Evolutionary conservation across 2,888 invertebrate genomes (phyloP).

Genomic region (Rotaria magnacalcarata): DNA sequence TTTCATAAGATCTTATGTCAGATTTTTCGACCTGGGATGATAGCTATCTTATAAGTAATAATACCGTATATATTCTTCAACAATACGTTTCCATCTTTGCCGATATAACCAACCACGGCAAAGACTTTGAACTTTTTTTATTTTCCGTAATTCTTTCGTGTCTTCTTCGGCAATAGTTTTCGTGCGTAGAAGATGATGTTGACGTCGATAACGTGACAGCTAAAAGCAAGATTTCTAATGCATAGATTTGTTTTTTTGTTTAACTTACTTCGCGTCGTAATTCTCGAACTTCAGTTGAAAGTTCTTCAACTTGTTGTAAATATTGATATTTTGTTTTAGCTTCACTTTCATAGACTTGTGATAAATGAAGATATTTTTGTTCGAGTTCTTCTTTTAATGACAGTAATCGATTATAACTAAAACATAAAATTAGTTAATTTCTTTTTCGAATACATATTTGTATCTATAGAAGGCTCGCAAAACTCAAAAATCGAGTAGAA

Average conservation of each 20-base stretch:
- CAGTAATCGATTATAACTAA: constrained; percentile 79
- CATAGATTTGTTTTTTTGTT: constrained; percentile 8
- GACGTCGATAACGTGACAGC: constrained; percentile 36
- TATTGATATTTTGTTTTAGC: constrained; percentile 87
- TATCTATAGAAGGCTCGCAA: too few relatives aligned
- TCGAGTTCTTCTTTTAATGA: constrained; percentile 84
- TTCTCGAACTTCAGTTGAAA: constrained; percentile 80
- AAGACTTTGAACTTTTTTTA: constrained; percentile 78
- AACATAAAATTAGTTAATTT: constrained; percentile 38
- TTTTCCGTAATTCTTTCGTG: constrained; percentile 75
- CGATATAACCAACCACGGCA: constrained; percentile 87
- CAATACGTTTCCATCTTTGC: constrained; percentile 85
- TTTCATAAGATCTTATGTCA: too few relatives aligned
- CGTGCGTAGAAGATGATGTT: constrained; percentile 39
- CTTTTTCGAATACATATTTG: too few relatives aligned
- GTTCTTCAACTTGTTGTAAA: constrained; percentile 82
- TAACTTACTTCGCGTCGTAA: constrained; percentile 73
- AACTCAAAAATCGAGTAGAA: too few relatives aligned
- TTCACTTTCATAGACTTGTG: constrained; percentile 80
- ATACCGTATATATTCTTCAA: constrained; percentile 72
- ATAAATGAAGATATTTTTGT: constrained; percentile 80
- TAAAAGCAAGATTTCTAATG: not conserved
- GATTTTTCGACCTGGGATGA: too few relatives aligned
- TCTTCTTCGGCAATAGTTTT: constrained; percentile 58
- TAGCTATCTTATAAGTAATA: too few relatives aligned